Evolutionary conservation across 2,113 vertebrate genomes (phyloP), one percentile per base, ranked within the genome.

Genomic region (Edolisoma coerulescens): DNA sequence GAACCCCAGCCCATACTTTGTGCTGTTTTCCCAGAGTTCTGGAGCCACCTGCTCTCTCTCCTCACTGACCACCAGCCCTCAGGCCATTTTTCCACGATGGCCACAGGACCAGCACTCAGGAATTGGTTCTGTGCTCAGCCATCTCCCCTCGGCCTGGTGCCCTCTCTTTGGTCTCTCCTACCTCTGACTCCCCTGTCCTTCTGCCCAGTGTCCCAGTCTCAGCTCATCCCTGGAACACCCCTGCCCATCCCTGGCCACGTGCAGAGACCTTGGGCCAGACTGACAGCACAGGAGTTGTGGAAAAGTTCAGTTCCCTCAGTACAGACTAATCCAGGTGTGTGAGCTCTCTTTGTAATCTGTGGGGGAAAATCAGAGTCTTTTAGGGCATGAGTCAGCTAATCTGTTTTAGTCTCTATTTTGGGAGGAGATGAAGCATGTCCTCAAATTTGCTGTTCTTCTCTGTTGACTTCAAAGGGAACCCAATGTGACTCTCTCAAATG

Each of bases 311-410:
- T 52, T 76, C 74, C 82, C 39, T 2, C 16, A 24, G 69, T 14
- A 42, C 50, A 63, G 44, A 10, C 13, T 45, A 22, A 83, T 35
- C 75, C 0, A 0, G 44, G 35, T n/a, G 30, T 91, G 82, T 33
- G 50, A 94, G 35, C 18, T 83, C 24, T 19, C 75, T 61, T 32
- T 45, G 24, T 56, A 85, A 83, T 88, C 71, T 45, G 45, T 64
- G 75, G 75, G 90, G 50, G 42, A 37, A 65, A 93, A 30, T 42
- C 63, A 14, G 52, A 22, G 42, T 45, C 54, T 80, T 85, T 74
- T 20, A 84, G 90, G 90, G 59, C 90, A 47, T 93, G 90, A 95
- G 79, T 94, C 95, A 95, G 90, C 90, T 95, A 82, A 90, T 94
- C 71, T 77, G 22, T 69, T 93, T 49, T 2, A 92, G 70, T 83